Base-by-base conservation (phyloP, 1,140 invertebrate genomes). In the Drosophila mojavensis region DNA sequence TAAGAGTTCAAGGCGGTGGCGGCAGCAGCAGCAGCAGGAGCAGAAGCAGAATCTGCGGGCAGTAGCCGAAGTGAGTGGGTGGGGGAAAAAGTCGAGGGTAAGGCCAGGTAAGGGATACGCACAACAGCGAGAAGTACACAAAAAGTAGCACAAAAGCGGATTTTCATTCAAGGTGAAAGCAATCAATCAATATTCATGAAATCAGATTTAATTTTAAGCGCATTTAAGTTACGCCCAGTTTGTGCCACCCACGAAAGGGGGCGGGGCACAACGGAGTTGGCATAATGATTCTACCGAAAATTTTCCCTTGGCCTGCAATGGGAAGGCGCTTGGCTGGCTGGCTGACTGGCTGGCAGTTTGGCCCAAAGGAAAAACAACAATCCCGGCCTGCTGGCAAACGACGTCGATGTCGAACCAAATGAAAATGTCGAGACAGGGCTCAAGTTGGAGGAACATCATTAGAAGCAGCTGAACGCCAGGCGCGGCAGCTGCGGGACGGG, bases 101-200 rank as follows among this genome's bases (percentile, higher is more conserved):
- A 69, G 81, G 67, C 76, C 79, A 86, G 82, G 82, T 86, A 69
- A 67, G 64, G 60, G 69, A 45, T 17, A 64, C 20, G 53, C 47
- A 17, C 9, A 45, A 41, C 13, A 54, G 45, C 24, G 24, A 61
- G 64, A 59, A 47, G 45, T 45, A 39, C 51, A 73, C 70, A 73
- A 84, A 78, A 84, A 81, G 80, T 71, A 89, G 85, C 80, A 89
- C 74, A 83, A 82, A 89, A 89, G 84, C 84, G 81, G 84, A 89
- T 89, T 89, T 89, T 90, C 80, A 89, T 89, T 89, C 84, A 89
- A 89, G 84, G 84, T 89, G 86, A 89, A 89, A 89, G 84, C 84
- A 89, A 89, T 89, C 84, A 89, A 89, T 89, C 84, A 89, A 89
- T 89, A 89, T 89, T 89, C 84, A 89, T 89, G 84, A 89, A 89